These are phyloP conservation scores for Pristionchus pacificus DNA, from an alignment of 1,140 invertebrate species.

Conservation along the genomic window DNA sequence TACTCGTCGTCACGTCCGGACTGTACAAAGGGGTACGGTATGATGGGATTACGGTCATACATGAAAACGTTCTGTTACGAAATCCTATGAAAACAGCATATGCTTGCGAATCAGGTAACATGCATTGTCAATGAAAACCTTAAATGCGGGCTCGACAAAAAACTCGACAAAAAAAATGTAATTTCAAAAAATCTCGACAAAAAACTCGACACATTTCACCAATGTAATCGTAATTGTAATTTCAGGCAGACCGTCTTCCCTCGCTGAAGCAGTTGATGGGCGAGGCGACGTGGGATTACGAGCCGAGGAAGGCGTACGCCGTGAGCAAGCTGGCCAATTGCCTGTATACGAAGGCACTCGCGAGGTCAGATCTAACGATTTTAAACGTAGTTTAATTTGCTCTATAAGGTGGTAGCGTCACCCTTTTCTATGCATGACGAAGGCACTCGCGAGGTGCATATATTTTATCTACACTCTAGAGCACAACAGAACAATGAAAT, in stretches of 20 bases:
- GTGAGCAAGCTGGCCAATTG: slow-evolving; percentile 34
- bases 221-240: no score
- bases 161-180: not conserved
- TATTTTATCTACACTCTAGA: no score
- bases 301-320: slow-evolving; percentile 22
- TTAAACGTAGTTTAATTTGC: not conserved
- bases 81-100: not conserved
- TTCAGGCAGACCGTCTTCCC: slow-evolving; percentile 11
- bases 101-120: not conserved
- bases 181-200: not conserved
- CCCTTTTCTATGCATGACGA: slow-evolving; percentile 2
- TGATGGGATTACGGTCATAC: not conserved
- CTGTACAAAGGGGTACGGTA: slow-evolving; percentile 11
- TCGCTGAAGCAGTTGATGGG: slow-evolving; percentile 16
- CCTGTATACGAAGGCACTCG: slow-evolving; percentile 24
- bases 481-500: not conserved
- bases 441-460: slow-evolving; percentile 26
- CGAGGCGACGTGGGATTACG: slow-evolving; percentile 21
- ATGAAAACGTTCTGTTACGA: no score
- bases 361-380: slow-evolving; percentile 8
- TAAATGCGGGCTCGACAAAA: not conserved
- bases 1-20: slow-evolving; percentile 29
- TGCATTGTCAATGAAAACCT: not conserved
- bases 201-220: no score
- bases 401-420: not conserved